A percentile compares a stretch with the other conserved stretches of the same genome.
Conservation (phyloP, 2,797 vertebrate species). For the Tauraco hartlaubi region DNA sequence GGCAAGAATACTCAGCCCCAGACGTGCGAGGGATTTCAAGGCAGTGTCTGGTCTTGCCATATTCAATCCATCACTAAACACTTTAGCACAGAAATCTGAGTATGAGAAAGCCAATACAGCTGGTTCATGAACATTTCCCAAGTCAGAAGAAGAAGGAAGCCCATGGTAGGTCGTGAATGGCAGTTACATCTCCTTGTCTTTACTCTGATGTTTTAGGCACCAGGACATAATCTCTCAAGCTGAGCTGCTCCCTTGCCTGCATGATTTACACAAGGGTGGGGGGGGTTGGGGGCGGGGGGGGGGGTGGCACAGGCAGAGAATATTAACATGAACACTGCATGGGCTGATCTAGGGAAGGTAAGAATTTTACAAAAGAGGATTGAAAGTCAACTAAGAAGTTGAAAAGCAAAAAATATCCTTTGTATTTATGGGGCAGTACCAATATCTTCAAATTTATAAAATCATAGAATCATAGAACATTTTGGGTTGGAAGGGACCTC, state of each 20-base stretch:
- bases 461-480: too few species aligned
- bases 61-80: neutral
- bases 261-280: neutral
- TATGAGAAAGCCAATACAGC: rapidly evolving
- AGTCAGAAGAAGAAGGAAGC: neutral
- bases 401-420: neutral
- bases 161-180: neutral
- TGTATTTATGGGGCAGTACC: neutral
- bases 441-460: neutral
- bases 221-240: neutral
- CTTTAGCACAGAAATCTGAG: neutral
- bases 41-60: neutral
- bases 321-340: neutral
- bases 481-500: too few species aligned
- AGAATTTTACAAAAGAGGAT: neutral
- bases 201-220: neutral
- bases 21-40: neutral
- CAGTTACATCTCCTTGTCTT: neutral
- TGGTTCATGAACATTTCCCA: neutral
- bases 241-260: neutral
- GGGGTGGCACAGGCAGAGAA: neutral
- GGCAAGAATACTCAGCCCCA: neutral
- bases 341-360: neutral
- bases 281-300: too few species aligned
- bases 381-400: neutral